Conservation (phyloP, 1,140 invertebrate species). For the Saccostrea echinata region DNA sequence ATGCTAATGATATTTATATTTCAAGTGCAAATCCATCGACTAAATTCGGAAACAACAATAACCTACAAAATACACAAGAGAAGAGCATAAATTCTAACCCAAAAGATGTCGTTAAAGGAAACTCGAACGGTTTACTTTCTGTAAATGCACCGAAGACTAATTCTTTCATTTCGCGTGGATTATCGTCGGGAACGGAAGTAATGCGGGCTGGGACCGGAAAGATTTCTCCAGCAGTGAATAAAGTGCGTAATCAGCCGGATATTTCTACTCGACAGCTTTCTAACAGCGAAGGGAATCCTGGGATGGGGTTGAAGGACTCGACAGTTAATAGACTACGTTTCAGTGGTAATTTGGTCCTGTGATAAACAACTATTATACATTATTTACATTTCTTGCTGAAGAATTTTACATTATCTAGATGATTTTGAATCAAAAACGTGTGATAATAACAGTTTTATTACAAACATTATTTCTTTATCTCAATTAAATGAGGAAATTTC, state of each 20-base stretch:
- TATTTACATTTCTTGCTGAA: too few species aligned
- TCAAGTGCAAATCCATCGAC: background rate
- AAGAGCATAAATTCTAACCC: background rate
- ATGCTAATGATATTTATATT: background rate
- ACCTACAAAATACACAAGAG: background rate
- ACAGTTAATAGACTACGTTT: background rate
- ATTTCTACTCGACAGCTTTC: background rate
- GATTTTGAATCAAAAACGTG: too few species aligned
- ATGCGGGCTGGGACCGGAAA: background rate
- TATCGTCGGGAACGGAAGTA: background rate
- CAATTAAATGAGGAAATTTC: too few species aligned
- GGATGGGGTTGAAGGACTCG: background rate
- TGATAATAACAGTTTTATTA: too few species aligned
- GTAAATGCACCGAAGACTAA: background rate
- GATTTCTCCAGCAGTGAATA: background rate
- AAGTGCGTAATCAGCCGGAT: constrained; percentile 26
- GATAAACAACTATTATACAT: too few species aligned
- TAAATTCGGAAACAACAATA: background rate
- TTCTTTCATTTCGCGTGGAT: background rate
- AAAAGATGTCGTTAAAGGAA: background rate
- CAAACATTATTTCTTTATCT: too few species aligned
- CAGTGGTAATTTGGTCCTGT: background rate
- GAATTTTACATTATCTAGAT: too few species aligned
- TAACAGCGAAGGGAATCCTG: background rate
- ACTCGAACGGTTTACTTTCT: background rate